Conservation (phyloP, 2,113 vertebrate species). For the Zapornia atra region DNA sequence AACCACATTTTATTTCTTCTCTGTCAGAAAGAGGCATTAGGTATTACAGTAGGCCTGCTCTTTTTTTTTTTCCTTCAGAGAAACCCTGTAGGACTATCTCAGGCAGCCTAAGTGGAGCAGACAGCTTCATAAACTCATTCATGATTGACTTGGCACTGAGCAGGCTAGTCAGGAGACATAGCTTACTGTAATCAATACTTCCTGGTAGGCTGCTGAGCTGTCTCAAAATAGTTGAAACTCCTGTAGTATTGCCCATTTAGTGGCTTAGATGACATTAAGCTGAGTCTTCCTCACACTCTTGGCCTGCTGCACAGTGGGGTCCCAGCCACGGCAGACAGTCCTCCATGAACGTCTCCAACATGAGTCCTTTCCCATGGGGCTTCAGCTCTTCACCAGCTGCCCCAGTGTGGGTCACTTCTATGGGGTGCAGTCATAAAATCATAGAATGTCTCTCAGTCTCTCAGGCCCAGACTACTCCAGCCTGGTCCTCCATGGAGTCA, state of each 20-base stretch:
- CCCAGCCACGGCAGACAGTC: too few relatives aligned
- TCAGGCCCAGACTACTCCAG: too few relatives aligned
- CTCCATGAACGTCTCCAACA: too few relatives aligned
- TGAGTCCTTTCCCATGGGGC: too few relatives aligned
- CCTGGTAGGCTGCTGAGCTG: not conserved
- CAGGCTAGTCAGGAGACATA: not conserved
- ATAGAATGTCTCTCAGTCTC: too few relatives aligned
- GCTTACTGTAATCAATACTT: not conserved
- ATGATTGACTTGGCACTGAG: slow-evolving; percentile 11
- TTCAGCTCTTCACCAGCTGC: too few relatives aligned
- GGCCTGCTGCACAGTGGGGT: too few relatives aligned
- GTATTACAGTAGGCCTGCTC: not conserved
- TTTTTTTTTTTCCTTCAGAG: not conserved
- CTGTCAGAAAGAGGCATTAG: not conserved
- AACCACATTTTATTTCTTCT: not conserved
- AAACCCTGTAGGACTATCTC: not conserved
- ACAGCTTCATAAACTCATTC: slow-evolving; percentile 13
- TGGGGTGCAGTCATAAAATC: too few relatives aligned
- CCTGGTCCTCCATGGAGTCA: too few relatives aligned
- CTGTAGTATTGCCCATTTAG: not conserved
- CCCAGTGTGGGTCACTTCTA: too few relatives aligned
- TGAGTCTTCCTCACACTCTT: not conserved
- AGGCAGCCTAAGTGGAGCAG: not conserved
- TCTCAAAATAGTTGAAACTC: not conserved
- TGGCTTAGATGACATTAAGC: not conserved